Conservation (phyloP, 2,797 vertebrate genomes). For the Centropyge bicolor region DNA sequence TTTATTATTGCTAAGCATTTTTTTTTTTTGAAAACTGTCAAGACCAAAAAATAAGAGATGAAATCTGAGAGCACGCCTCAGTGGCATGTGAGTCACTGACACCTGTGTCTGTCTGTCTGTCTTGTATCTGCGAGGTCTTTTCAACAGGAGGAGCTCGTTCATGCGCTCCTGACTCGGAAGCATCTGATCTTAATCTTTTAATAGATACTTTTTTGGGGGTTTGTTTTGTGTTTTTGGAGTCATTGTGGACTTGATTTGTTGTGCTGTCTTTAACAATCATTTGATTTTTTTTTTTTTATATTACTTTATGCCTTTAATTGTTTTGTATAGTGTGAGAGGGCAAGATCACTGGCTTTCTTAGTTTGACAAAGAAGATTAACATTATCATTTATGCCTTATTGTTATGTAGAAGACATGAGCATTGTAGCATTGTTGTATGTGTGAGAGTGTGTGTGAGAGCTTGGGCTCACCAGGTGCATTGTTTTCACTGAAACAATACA, state of each 20-base stretch:
- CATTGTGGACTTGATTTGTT: constrained; percentile 81
- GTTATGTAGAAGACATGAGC: constrained; percentile 84
- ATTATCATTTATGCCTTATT: constrained; percentile 89
- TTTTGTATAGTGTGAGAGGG: constrained; percentile 84
- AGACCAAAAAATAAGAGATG: constrained; percentile 88
- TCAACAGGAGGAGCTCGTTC: constrained; percentile 55
- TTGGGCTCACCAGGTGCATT: constrained; percentile 73
- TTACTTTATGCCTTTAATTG: constrained; percentile 84
- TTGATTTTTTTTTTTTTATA: constrained; percentile 63
- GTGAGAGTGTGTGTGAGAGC: constrained; percentile 43
- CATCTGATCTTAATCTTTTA: constrained; percentile 73
- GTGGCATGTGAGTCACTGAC: constrained; percentile 70
- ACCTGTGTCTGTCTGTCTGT: constrained; percentile 49
- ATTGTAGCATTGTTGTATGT: constrained; percentile 83
- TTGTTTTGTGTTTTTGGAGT: constrained; percentile 52
- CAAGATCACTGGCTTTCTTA: constrained; percentile 88
- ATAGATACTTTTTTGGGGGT: constrained; percentile 23
- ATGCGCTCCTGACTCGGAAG: constrained; percentile 69
- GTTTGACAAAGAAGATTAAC: constrained; percentile 83
- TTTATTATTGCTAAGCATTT: constrained; percentile 79
- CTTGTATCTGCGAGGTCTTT: constrained; percentile 50
- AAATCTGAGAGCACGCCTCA: constrained; percentile 73
- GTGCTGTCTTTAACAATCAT: constrained; percentile 88
- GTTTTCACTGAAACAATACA: constrained; percentile 77
- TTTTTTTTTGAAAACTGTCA: constrained; percentile 81